Conservation (phyloP, 2,888 invertebrate species). For the Caenorhabditis japonica region DNA sequence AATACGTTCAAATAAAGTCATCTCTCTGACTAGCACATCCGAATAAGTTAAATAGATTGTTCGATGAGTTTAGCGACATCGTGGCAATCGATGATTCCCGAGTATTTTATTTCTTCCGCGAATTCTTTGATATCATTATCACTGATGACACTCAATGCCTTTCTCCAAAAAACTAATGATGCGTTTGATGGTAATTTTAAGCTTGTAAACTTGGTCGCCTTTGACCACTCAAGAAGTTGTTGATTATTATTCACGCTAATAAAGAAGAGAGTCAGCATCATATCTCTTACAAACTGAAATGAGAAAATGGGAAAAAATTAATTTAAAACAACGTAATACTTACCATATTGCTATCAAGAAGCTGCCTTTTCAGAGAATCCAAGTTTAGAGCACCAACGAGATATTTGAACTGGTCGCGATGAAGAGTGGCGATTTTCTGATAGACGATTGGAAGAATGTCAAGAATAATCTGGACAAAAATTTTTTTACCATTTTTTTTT, state of each 20-base stretch:
- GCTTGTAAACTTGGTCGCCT: slow-evolving; percentile 35
- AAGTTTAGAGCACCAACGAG: slow-evolving; percentile 39
- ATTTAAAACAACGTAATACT: not conserved
- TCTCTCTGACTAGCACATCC: slow-evolving; percentile 28
- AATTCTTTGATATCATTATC: slow-evolving; percentile 31
- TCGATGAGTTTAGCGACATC: slow-evolving; percentile 38
- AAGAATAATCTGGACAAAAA: slow-evolving; percentile 28
- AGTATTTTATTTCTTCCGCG: slow-evolving; percentile 34
- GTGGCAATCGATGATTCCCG: slow-evolving; percentile 33
- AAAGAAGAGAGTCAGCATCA: slow-evolving; percentile 55
- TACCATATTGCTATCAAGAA: slow-evolving; percentile 40
- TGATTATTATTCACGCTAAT: slow-evolving; percentile 53
- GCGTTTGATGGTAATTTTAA: slow-evolving; percentile 24
- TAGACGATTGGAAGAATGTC: slow-evolving; percentile 34
- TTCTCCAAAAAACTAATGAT: slow-evolving; percentile 30
- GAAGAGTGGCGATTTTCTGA: slow-evolving; percentile 22
- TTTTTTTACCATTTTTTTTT: not conserved
- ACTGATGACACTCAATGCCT: slow-evolving; percentile 24
- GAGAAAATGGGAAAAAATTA: not conserved
- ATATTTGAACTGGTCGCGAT: slow-evolving; percentile 40
- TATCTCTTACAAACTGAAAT: slow-evolving; percentile 63
- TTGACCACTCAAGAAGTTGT: slow-evolving; percentile 36
- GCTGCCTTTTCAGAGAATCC: slow-evolving; percentile 33
- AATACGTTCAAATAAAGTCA: slow-evolving; percentile 27
- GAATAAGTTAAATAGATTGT: slow-evolving; percentile 37